Evolutionary conservation across 2,113 vertebrate species (phyloP), one percentile per base, ranked within the genome.

Genomic region (Cisticola juncidis): DNA sequence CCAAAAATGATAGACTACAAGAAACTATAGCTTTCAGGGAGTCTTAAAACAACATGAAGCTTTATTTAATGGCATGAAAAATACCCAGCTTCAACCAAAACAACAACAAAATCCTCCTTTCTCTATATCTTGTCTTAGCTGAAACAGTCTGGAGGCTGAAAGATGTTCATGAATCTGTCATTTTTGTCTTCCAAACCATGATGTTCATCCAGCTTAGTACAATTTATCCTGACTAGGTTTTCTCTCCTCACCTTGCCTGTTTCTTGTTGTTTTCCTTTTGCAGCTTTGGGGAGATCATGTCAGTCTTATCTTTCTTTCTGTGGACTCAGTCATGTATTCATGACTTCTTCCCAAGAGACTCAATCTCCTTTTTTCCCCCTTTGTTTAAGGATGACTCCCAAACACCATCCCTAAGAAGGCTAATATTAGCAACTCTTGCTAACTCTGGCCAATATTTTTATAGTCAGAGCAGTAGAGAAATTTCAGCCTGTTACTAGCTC

Each of bases 351-450:
- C 40, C 11, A 31, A 45, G 31, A 56, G 45, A 60, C 7, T 28
- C 2, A 4, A 24, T 9, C 5, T 66, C 20, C 12, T 31, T 53
- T 38, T 42, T 50, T 23, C 0, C 2, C 8, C 19, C 2, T 9
- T 18, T 71, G 9, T 73, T 88, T 86, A 54, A 61, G 23, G 40
- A 69, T 14, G n/a, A 51, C 38, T 88, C 40, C 11, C 10, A 47
- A 73, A 42, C 17, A 25, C 24, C 33, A 36, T 64, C 33, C 21
- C 45, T 56, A 31, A 86, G 24, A 88, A 40, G 9, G 23, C 23
- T 51, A 58, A 25, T 84, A 44, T n/a, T 48, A 36, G 25, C 44
- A 81, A 17, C 14, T 78, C 62, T 62, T 66, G 82, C 70, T 51
- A 62, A 60, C 20, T 70, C 29, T 56, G 48, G 74, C n/a, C 22